Evolutionary conservation across 2,888 invertebrate genomes (phyloP).

Genomic region (Keiferia lycopersicella): DNA sequence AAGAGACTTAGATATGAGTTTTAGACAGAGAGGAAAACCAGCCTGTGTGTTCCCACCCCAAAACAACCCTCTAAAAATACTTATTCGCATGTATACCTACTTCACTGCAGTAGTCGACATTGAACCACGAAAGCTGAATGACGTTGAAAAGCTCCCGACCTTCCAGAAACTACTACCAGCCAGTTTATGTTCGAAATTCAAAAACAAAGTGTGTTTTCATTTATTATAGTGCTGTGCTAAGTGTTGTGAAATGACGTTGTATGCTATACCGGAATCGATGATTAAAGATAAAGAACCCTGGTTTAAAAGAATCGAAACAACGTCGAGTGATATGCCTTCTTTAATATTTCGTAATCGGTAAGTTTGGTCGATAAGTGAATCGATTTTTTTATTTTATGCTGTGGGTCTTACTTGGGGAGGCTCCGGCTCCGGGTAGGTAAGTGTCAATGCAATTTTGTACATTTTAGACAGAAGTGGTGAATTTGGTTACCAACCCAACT

Average conservation of each 20-base stretch:
- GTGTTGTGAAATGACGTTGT: slow-evolving; percentile 78
- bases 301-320: slow-evolving; percentile 70
- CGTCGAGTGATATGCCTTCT: slow-evolving; percentile 81
- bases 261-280: slow-evolving; percentile 74
- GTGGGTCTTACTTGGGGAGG: neutral
- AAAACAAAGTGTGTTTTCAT: slow-evolving; percentile 43
- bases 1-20: too few species aligned
- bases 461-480: too few species aligned
- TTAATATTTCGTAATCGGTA: slow-evolving; percentile 84
- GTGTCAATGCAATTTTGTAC: neutral
- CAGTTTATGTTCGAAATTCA: slow-evolving; percentile 41
- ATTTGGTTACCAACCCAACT: too few species aligned
- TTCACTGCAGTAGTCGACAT: slow-evolving; percentile 56
- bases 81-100: slow-evolving; percentile 47
- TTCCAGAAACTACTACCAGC: slow-evolving; percentile 44
- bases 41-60: slow-evolving; percentile 46
- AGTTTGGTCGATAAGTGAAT: slow-evolving; percentile 53
- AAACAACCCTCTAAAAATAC: slow-evolving; percentile 49
- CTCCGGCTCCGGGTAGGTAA: neutral
- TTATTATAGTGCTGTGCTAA: slow-evolving; percentile 60
- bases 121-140: slow-evolving; percentile 66
- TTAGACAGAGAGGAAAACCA: slow-evolving; percentile 34
- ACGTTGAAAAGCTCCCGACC: slow-evolving; percentile 53
- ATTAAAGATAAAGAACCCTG: slow-evolving; percentile 71
- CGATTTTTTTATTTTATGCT: slow-evolving; percentile 32